A percentile compares a stretch with the other conserved stretches of the same genome.
Conservation (phyloP, 2,113 vertebrate genomes). For the Siniperca knerii region DNA sequence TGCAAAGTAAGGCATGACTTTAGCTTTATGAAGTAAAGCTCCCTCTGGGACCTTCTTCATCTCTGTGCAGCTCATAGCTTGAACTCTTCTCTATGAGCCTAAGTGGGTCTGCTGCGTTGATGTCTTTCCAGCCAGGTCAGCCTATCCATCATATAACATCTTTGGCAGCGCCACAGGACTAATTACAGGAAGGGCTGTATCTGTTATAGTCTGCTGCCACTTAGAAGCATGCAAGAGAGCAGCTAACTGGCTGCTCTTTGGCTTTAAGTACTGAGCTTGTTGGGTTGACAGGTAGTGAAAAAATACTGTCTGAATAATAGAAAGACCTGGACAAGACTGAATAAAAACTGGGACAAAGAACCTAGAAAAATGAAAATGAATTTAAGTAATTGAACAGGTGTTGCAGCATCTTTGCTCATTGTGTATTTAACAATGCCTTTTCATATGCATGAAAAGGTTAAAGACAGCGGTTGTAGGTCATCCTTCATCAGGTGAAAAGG, state of each 20-base stretch:
- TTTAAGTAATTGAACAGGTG: constrained; percentile 4
- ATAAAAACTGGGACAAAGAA: constrained; percentile 35
- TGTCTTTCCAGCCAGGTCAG: constrained; percentile 46
- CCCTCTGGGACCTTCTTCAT: neutral
- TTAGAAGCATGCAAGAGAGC: constrained; percentile 22
- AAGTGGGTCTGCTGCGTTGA: constrained; percentile 39
- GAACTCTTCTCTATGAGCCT: neutral
- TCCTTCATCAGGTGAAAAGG: constrained; percentile 62
- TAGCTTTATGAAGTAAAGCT: neutral
- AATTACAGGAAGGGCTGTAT: constrained; percentile 75
- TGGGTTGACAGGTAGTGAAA: constrained; percentile 37
- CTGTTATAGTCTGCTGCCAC: constrained; percentile 63
- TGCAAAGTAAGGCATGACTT: neutral
- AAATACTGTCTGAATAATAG: constrained; percentile 42
- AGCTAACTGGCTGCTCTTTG: constrained; percentile 47
- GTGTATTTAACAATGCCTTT: constrained; percentile 23
- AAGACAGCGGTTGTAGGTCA: constrained; percentile 57
- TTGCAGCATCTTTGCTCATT: constrained; percentile 17
- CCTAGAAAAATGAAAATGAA: neutral
- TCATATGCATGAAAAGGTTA: constrained; percentile 34
- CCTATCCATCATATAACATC: constrained; percentile 58
- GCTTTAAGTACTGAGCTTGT: constrained; percentile 29
- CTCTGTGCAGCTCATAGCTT: neutral
- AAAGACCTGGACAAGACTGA: constrained; percentile 37
- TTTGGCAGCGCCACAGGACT: constrained; percentile 49